Base-by-base conservation (phyloP, 2,888 invertebrate genomes). In the Diachrysia chrysitis region DNA sequence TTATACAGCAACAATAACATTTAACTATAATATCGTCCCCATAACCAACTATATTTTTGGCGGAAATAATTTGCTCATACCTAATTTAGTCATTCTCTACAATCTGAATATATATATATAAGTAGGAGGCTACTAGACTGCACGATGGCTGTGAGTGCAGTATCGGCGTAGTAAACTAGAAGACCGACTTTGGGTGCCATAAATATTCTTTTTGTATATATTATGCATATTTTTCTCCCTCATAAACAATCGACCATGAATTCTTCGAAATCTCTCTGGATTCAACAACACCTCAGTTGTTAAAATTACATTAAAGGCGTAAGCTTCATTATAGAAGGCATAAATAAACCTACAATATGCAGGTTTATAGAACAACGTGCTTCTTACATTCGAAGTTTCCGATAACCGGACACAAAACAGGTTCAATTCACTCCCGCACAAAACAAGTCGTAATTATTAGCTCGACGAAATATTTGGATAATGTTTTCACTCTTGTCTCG, bases 291-390 rank as follows among this genome's bases (percentile, higher is more conserved):
- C 75, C 78, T 83, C 70, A 74, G 79, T 71, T 79, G 78, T 79
- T 73, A 76, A 78, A 79, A 80, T 82, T 79, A 84, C 79, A 82
- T 81, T 71, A 83, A 85, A 84, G 84, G 85, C 85, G 83, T 82
- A 83, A 84, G 84, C 79, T 86, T 86, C 81, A 84, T 81, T 75
- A 81, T 81, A 82, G 86, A 87, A 87, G 86, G 85, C 81, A 85
- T 86, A 84, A 84, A 82, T 82, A 82, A 82, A 90, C 92, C 93
- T 93, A 93, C 93, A 93, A 93, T 94, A 93, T 93, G 93, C 93
- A 94, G 93, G 92, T 89, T 90, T 82, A 86, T 83, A 87, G 82
- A 87, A 90, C 86, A 90, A 89, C 85, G 90, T 90, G 90, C 88
- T 90, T 81, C 89, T 87, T 88, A 86, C 90, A 90, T 85, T 90